A percentile compares a stretch with the other conserved stretches of the same genome.
phyloP scores from a whole-genome alignment of 2,888 invertebrate genomes.

The Hirtodrosophila duncani region DNA sequence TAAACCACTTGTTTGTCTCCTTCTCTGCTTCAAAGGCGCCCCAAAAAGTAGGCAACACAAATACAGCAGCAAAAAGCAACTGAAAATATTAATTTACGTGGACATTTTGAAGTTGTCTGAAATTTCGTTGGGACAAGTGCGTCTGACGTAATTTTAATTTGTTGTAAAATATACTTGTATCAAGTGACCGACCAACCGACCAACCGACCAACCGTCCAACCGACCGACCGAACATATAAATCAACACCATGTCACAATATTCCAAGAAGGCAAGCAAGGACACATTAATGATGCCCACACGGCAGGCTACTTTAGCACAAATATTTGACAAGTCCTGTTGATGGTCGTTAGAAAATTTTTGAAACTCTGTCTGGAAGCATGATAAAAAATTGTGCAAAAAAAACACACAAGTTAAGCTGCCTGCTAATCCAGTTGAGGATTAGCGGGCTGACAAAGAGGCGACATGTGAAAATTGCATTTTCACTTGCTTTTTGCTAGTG shows the following conservation, averaged over 20 bases:
- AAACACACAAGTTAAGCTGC: background rate
- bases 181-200: conserved; percentile 26
- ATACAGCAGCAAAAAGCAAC: no score
- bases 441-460: background rate
- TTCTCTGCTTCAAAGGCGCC: no score
- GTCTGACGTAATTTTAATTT: conserved; percentile 43
- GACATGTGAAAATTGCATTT: conserved; percentile 38
- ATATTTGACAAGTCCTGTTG: conserved; percentile 21
- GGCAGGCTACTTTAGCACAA: conserved; percentile 17
- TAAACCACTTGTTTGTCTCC: no score
- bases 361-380: conserved; percentile 16
- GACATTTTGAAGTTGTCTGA: conserved; percentile 30
- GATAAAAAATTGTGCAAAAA: conserved; percentile 1
- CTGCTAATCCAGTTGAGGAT: conserved; percentile 3
- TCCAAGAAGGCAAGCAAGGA: background rate
- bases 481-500: background rate
- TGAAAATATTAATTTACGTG: conserved; percentile 15
- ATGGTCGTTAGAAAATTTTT: conserved; percentile 24
- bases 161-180: conserved; percentile 44
- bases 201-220: background rate
- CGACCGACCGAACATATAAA: conserved; percentile 4
- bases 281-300: conserved; percentile 23
- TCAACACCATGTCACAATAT: no score
- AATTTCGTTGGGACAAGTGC: conserved; percentile 37
- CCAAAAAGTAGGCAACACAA: conserved; percentile 21